phyloP scores from a whole-genome alignment of 2,888 invertebrate species.

The Gastracanthus pulcherrimus region DNA sequence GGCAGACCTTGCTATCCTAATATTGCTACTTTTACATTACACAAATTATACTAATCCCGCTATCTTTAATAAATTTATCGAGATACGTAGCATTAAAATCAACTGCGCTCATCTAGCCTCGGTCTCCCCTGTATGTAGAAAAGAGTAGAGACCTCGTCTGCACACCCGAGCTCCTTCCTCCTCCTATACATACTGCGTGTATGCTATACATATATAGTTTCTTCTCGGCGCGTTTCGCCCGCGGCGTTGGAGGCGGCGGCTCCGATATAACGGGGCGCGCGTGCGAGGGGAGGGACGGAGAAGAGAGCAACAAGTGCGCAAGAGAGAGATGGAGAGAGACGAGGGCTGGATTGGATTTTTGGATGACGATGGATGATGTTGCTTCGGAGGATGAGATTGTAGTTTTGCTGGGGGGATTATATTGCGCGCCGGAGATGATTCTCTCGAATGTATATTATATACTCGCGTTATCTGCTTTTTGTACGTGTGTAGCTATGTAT shows the following conservation, averaged over 20 bases:
- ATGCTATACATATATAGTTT: background rate
- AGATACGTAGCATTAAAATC: too few species aligned
- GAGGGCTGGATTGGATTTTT: slow-evolving; percentile 12
- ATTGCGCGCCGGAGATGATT: background rate
- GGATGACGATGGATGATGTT: too few species aligned
- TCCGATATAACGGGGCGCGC: background rate
- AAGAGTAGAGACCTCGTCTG: too few species aligned
- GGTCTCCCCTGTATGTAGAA: too few species aligned
- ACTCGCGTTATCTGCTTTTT: background rate
- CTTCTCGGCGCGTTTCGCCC: background rate
- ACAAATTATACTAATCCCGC: too few species aligned
- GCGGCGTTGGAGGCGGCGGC: slow-evolving; percentile 5
- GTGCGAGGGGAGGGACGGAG: background rate
- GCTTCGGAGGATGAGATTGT: background rate
- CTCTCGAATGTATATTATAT: background rate
- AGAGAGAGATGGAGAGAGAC: background rate
- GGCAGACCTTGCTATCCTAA: too few species aligned
- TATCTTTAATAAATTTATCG: too few species aligned
- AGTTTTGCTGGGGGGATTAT: background rate
- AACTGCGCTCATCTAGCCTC: too few species aligned
- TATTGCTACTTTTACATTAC: too few species aligned
- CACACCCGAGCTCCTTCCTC: background rate
- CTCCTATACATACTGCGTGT: background rate
- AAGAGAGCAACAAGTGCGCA: background rate
- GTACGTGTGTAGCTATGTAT: background rate